These are phyloP conservation scores for Strigamia transsilvanica DNA, from an alignment of 2,888 invertebrate genomes.

Conservation along the genomic window DNA sequence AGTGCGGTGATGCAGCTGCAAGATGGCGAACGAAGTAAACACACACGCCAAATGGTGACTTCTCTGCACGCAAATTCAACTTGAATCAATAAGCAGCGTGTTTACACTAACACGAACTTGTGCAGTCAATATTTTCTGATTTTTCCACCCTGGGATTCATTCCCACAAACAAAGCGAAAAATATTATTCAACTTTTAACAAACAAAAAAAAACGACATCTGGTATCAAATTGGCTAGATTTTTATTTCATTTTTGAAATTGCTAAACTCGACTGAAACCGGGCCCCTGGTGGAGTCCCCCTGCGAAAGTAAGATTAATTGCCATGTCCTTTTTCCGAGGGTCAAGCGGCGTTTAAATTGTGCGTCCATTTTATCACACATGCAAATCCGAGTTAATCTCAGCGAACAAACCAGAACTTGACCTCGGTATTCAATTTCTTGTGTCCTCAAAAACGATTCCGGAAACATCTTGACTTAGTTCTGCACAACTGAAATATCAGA, in stretches of 20 bases:
- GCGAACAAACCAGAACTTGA: neutral
- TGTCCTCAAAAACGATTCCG: neutral
- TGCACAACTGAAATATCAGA: neutral
- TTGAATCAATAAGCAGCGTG: neutral
- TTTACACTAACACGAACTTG: slow-evolving; percentile 15
- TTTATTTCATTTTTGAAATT: no score
- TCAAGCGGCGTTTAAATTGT: neutral
- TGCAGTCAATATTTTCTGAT: neutral
- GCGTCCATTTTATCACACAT: neutral
- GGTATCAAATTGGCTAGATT: no score
- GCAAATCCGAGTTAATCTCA: neutral
- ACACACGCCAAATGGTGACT: slow-evolving; percentile 21
- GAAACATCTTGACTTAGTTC: no score
- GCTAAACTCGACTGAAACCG: no score
- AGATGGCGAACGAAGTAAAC: slow-evolving; percentile 34
- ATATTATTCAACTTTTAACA: neutral
- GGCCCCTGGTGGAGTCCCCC: no score
- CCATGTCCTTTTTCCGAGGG: neutral
- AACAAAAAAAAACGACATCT: neutral
- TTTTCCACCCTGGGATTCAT: neutral
- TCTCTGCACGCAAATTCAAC: slow-evolving; percentile 7
- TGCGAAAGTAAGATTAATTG: neutral
- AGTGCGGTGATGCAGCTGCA: slow-evolving; percentile 13
- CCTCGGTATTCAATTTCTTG: neutral
- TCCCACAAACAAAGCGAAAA: neutral